These are phyloP conservation scores for Callipepla californica DNA, from an alignment of 2,113 vertebrate genomes.

Conservation along the genomic window DNA sequence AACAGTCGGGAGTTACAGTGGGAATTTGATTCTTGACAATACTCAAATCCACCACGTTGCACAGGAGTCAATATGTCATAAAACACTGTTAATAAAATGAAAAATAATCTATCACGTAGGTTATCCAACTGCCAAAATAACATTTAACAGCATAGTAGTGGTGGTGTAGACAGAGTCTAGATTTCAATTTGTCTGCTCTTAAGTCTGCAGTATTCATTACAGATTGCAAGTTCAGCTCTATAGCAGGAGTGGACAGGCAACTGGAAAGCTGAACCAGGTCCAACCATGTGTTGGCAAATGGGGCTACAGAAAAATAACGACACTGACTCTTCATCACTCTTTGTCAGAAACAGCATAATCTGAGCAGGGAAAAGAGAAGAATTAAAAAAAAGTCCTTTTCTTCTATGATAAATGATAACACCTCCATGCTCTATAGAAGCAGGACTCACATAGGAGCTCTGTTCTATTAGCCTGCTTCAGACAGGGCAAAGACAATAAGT, in stretches of 20 bases:
- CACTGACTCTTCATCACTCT: background rate
- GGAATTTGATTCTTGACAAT: background rate
- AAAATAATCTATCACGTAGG: background rate
- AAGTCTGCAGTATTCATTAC: background rate
- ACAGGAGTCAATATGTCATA: background rate
- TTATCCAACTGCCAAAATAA: background rate
- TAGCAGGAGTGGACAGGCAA: background rate
- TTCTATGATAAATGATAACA: background rate
- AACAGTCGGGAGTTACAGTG: background rate
- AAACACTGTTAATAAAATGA: background rate
- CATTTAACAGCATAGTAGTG: background rate
- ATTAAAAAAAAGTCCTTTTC: background rate
- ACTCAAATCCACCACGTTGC: background rate
- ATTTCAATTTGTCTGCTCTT: background rate
- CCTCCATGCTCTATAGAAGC: background rate
- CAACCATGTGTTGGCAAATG: background rate
- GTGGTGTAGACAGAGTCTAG: background rate
- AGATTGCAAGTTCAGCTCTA: background rate
- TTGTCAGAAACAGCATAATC: background rate
- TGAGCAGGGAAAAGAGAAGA: background rate
- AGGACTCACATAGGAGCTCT: accelerated
- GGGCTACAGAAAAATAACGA: background rate
- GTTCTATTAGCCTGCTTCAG: background rate
- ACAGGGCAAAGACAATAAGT: background rate
- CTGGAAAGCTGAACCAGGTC: background rate